Percentiles rank a stretch among this genome's conserved stretches.
These are phyloP conservation scores for Heliconius erato DNA, from an alignment of 2,888 invertebrate genomes.

Conservation along the genomic window DNA sequence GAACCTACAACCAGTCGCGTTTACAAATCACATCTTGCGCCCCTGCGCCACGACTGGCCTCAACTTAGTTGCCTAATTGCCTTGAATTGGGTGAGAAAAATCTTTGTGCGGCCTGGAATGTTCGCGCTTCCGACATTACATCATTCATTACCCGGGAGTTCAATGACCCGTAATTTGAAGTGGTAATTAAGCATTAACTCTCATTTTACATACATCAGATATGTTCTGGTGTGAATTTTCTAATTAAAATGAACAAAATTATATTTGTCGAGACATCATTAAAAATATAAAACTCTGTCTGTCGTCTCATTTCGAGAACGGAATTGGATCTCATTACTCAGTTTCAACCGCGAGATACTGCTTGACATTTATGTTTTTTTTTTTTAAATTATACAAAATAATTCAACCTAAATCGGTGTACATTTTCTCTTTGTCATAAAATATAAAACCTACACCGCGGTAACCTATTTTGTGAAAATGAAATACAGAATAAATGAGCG, in stretches of 20 bases:
- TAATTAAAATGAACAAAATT: slow-evolving; percentile 16
- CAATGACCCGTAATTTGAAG: slow-evolving; percentile 61
- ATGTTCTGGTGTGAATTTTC: neutral
- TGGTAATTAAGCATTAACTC: slow-evolving; percentile 31
- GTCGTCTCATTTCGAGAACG: slow-evolving; percentile 1
- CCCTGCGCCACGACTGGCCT: no score
- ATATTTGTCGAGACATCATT: slow-evolving; percentile 1
- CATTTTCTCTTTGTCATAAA: slow-evolving; percentile 24
- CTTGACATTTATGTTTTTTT: slow-evolving; percentile 18
- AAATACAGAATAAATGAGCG: neutral
- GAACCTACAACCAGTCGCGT: no score
- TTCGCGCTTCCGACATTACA: slow-evolving; percentile 64
- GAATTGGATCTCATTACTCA: slow-evolving; percentile 27
- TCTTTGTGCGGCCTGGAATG: slow-evolving; percentile 64
- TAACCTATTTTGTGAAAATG: slow-evolving; percentile 18
- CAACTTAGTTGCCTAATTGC: slow-evolving; percentile 68
- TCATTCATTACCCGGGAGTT: slow-evolving; percentile 60
- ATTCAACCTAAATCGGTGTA: slow-evolving; percentile 17
- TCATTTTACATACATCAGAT: slow-evolving; percentile 1
- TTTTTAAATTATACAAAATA: no score
- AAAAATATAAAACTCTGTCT: slow-evolving; percentile 17
- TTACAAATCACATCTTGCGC: no score
- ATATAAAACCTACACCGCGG: slow-evolving; percentile 1
- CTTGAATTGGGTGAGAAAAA: slow-evolving; percentile 73
- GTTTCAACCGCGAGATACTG: neutral